Base-by-base conservation (phyloP, 2,888 invertebrate species). In the Alloscopus bannaensis region DNA sequence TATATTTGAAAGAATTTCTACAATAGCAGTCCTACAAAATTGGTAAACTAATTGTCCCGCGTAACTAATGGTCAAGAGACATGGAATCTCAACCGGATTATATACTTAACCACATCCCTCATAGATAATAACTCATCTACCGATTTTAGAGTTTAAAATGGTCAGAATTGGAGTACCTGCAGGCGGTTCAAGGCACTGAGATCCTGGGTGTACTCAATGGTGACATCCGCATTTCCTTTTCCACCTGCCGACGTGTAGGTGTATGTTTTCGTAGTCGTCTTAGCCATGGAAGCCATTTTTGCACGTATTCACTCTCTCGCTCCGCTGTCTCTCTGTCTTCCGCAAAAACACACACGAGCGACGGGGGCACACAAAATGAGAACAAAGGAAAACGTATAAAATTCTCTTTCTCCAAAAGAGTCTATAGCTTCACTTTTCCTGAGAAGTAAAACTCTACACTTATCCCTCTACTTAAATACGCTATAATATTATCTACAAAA, bases 121-220 rank as follows among this genome's bases (percentile, higher is more conserved):
- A n/a, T n/a, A n/a, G n/a, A n/a, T n/a, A n/a, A n/a, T n/a, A n/a
- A n/a, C n/a, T n/a, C n/a, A n/a, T n/a, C n/a, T n/a, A n/a, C n/a
- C n/a, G n/a, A n/a, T n/a, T n/a, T n/a, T n/a, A n/a, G n/a, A n/a
- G n/a, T n/a, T n/a, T n/a, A n/a, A n/a, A n/a, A n/a, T n/a, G n/a
- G n/a, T n/a, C n/a, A n/a, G n/a, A n/a, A n/a, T n/a, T n/a, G n/a
- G n/a, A 91, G 91, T 94, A 97, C 96, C 95, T 97, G 96, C 91
- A 97, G 93, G 90, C 96, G 94, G 91, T 95, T 94, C 90, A 97
- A 93, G 90, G 95, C 94, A 91, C 94, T 95, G 90, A 96, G 91
- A 91, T 97, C 96, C 91, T 95, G 92, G 91, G 93, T 93, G 91
- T 96, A 97, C 91, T 96, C 96, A 91, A 97, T 95, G 93, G 94